Base-by-base conservation (phyloP, 2,797 vertebrate species). In the Vespertilio murinus region DNA sequence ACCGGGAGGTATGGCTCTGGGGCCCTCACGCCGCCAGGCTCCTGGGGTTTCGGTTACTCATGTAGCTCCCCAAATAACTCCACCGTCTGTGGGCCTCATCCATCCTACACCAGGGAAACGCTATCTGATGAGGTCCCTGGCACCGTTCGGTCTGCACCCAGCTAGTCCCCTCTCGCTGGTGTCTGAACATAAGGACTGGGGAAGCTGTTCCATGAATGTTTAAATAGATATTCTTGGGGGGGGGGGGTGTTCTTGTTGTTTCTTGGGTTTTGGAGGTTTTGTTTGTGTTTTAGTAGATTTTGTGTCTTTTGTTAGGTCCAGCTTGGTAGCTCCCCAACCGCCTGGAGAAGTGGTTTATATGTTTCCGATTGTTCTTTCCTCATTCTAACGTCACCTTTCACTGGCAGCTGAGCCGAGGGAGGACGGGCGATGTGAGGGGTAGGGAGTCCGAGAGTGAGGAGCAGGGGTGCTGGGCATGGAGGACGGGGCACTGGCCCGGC, bases 1-100 rank as follows among this genome's bases (percentile, higher is more conserved):
- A 85, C 28, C 78, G 2, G 67, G 38, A 20, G 20, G 77, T 88
- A 74, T 87, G 91, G 64, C 78, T 91, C 85, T 25, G 13, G 35
- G 59, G 23, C 40, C 45, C 33, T 75, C 74, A 5, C 56, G 18
- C 42, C 12, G 0, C 70, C n/a, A 38, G 49, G 18, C 70, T 95
- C 14, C 52, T 88, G 11, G 49, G 88, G 64, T 77, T 94, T 92
- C 77, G 17, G 20, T 83, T 81, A 38, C 78, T 59, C 88, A 38
- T 47, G 30, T 89, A 81, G 61, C 45, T 97, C 87, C 79, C 38
- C 49, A 90, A 33, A 47, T 88, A 70, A 52, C 64, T 73, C 91
- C 94, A 22, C 75, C 94, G 52, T 28, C 87, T 91, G 6, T 91
- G 70, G 79, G 91, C 92, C 61, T 90, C 70, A 94, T 88, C 96